Conservation (phyloP, 1,140 invertebrate genomes). For the Stegodyphus dumicola region DNA sequence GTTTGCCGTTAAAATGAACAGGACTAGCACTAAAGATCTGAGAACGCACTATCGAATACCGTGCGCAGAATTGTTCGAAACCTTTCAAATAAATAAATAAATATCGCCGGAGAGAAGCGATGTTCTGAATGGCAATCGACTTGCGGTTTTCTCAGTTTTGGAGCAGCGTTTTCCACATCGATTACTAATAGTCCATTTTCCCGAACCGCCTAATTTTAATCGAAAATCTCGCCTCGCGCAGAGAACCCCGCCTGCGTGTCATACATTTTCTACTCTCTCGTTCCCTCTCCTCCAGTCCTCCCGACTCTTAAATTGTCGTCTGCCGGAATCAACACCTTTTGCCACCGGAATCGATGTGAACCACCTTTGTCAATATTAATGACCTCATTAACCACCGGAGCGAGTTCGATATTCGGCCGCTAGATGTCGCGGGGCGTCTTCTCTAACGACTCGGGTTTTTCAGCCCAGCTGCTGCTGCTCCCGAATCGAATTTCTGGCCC, state of each 20-base stretch:
- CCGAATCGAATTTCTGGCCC: background rate
- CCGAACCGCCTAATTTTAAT: background rate
- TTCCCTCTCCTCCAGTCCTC: background rate
- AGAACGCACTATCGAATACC: too few species aligned
- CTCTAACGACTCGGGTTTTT: background rate
- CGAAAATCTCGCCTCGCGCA: background rate
- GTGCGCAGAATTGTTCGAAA: too few species aligned
- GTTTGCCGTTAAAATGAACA: too few species aligned
- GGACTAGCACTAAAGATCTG: too few species aligned
- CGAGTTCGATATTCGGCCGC: background rate
- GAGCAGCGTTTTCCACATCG: too few species aligned
- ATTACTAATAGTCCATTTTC: too few species aligned
- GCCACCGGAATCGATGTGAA: conserved; percentile 14
- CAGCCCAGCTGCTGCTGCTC: background rate
- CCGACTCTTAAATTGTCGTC: background rate
- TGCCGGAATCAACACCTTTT: conserved; percentile 11
- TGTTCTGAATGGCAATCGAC: too few species aligned
- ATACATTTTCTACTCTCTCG: background rate
- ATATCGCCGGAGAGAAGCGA: too few species aligned
- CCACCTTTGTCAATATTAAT: conserved; percentile 31
- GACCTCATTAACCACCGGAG: conserved; percentile 17
- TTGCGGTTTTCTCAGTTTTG: too few species aligned
- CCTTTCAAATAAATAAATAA: too few species aligned
- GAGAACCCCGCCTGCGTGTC: background rate
- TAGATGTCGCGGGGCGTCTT: background rate